Percentiles rank a stretch among this genome's conserved stretches.
These are phyloP conservation scores for Pachyramphus minor DNA, from an alignment of 2,113 vertebrate genomes.

Conservation along the genomic window DNA sequence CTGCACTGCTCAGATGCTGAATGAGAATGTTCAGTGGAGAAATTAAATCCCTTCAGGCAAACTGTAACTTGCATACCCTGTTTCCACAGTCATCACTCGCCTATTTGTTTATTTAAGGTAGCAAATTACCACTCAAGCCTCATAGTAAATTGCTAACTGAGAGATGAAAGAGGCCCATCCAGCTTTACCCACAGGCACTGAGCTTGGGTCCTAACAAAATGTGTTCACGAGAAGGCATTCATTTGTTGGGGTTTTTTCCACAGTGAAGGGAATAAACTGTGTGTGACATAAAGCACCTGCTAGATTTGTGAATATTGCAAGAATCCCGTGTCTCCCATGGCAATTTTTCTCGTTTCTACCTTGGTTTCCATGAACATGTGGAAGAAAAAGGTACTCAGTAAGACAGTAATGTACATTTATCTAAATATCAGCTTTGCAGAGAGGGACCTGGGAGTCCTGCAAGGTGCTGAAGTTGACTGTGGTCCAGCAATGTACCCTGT, in stretches of 20 bases:
- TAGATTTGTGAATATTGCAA: background rate
- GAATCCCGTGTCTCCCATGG: background rate
- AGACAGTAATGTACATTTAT: background rate
- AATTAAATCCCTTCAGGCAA: slow-evolving; percentile 23
- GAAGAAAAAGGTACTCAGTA: background rate
- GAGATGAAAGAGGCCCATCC: background rate
- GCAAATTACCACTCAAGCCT: background rate
- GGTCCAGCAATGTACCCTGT: background rate
- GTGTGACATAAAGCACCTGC: background rate
- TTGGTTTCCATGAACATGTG: background rate
- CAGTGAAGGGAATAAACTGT: background rate
- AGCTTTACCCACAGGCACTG: background rate
- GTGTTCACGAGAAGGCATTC: accelerated
- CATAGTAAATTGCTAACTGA: background rate
- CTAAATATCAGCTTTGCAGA: background rate
- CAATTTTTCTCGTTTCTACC: background rate
- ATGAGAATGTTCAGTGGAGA: background rate
- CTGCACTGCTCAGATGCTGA: background rate
- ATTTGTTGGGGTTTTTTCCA: background rate
- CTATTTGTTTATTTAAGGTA: slow-evolving; percentile 27
- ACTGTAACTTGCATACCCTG: background rate
- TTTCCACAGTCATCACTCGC: slow-evolving; percentile 18
- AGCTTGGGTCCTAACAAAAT: background rate
- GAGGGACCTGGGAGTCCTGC: background rate
- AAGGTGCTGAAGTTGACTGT: background rate